These are phyloP conservation scores for Semotilus atromaculatus DNA, from an alignment of 2,797 vertebrate species.

Conservation along the genomic window DNA sequence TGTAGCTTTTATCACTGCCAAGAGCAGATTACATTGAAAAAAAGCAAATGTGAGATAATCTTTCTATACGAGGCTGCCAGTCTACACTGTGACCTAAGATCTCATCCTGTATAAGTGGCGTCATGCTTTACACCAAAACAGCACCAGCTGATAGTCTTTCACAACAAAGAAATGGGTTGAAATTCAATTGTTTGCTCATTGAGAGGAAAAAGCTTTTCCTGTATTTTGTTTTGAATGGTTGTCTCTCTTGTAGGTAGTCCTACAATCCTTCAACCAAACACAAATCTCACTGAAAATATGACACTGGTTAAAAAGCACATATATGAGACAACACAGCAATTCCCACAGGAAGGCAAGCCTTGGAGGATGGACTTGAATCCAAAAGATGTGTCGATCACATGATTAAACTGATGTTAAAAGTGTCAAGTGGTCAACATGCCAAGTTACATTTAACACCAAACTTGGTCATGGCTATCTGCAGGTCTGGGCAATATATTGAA, in stretches of 20 bases:
- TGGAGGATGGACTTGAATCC: neutral
- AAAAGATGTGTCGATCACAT: neutral
- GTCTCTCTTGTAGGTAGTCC: neutral
- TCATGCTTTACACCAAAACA: neutral
- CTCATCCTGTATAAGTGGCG: neutral
- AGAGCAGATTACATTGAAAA: constrained; percentile 71
- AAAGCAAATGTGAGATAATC: constrained; percentile 71
- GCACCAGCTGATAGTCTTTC: neutral
- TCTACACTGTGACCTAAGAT: constrained; percentile 47
- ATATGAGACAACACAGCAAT: neutral
- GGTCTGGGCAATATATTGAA: neutral
- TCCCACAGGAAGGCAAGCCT: neutral
- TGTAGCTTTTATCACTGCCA: constrained; percentile 67
- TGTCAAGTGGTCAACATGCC: neutral
- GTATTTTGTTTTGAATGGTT: neutral
- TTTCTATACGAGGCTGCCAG: constrained; percentile 61
- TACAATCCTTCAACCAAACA: constrained; percentile 22
- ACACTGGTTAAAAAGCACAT: constrained; percentile 1
- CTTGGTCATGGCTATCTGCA: neutral
- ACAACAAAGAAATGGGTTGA: neutral
- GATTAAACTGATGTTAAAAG: neutral
- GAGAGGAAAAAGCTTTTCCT: neutral
- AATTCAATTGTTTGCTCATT: neutral
- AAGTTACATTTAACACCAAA: neutral
- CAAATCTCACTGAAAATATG: constrained; percentile 27